A percentile compares a stretch with the other conserved stretches of the same genome.
Evolutionary conservation across 2,113 vertebrate species (phyloP).

Genomic region (Pachycephala philippinensis): DNA sequence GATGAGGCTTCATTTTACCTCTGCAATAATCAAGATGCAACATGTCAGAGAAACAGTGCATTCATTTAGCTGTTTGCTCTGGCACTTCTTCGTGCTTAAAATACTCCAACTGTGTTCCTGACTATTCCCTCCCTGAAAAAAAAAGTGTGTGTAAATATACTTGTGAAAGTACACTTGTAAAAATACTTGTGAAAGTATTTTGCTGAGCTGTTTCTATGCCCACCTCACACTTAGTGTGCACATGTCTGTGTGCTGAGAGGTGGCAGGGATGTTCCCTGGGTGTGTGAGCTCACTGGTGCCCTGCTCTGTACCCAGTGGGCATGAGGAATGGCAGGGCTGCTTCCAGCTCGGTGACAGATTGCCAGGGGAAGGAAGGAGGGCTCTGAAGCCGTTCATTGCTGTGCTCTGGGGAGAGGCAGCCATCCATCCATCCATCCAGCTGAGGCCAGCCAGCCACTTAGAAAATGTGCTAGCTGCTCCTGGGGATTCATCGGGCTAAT

Average conservation of each 20-base stretch:
- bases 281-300: not conserved
- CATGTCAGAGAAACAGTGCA: not conserved
- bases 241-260: not conserved
- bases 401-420: not conserved
- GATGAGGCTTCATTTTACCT: not conserved
- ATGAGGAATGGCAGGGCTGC: not conserved
- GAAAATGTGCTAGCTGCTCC: constrained; percentile 18
- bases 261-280: not conserved
- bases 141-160: rapidly evolving
- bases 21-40: not conserved
- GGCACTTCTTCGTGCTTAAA: not conserved
- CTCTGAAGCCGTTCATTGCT: not conserved
- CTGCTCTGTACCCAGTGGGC: not conserved
- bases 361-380: not conserved
- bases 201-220: not conserved
- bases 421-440: not conserved
- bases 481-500: not conserved
- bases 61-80: not conserved
- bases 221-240: not conserved
- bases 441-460: not conserved
- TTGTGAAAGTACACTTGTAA: not conserved
- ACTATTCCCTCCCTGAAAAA: not conserved
- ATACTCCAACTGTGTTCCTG: not conserved
- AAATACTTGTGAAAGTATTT: not conserved
- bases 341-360: not conserved